Base-by-base conservation (phyloP, 2,888 invertebrate genomes). In the Lysandra bellargus region DNA sequence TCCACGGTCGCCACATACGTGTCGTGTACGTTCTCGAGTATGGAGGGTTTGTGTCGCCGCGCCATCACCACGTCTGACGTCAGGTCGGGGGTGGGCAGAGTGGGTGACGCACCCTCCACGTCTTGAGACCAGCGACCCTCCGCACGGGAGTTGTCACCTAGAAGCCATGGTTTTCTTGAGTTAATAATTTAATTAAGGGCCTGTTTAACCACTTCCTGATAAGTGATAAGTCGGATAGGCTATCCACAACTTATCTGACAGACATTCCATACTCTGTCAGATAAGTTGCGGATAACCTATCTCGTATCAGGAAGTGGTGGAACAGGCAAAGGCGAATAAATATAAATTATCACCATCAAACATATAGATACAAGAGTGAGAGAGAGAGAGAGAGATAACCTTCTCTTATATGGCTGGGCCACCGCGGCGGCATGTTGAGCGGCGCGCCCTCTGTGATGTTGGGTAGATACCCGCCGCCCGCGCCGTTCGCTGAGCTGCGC, bases 81-180 rank as follows among this genome's bases (percentile, higher is more conserved):
- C 78, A 97, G 96, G 86, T 97, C 97, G 0, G 97, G 97, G 91
- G 96, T 96, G n/a, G 97, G 97, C 84, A 97, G 90, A 80, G 95
- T 89, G 79, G 91, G 87, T 78, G 95, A 88, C 79, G 85, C 81
- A 0, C 86, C 87, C 2, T 7, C 60, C 0, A 97, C 97, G 83
- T 97, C 97, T 80, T 97, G 97, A 0, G 97, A 97, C 97, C 97
- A 97, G 60, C 97, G 95, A 30, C 96, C 89, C 61, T 91, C 91
- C 44, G 88, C 89, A 89, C 23, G 69, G 33, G 37, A 57, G 37
- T 12, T 30, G 37, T 9, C 69, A 17, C 57, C 57, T 57, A 17
- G 4, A 14, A 14, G 14, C 14, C 57, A 17, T 4, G 17, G 49
- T 0, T 17, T 17, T 57, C 4, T 57, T 2, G 23, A 14, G 14